These are phyloP conservation scores for Scelioninae gen. 2 DNA, from an alignment of 2,888 invertebrate genomes.

Conservation along the genomic window DNA sequence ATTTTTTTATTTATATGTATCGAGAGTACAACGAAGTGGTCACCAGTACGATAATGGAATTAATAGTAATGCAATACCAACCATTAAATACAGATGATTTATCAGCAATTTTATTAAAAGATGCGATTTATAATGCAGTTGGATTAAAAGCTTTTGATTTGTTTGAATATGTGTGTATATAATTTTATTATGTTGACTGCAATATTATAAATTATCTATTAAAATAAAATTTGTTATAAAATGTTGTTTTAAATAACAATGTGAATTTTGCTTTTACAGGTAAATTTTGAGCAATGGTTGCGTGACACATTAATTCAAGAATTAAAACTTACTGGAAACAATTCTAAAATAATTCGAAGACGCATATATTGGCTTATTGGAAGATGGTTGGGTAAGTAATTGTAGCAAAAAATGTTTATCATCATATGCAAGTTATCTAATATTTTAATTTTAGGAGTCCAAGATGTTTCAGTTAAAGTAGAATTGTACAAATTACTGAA, in stretches of 20 bases:
- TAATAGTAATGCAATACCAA: conserved; percentile 82
- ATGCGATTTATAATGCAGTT: conserved; percentile 95
- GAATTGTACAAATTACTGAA: conserved; percentile 87
- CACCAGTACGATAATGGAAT: conserved; percentile 84
- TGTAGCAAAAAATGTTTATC: not conserved
- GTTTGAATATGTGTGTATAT: conserved; percentile 83
- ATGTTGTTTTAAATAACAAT: not conserved
- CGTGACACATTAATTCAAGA: conserved; percentile 88
- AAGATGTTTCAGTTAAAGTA: conserved; percentile 87
- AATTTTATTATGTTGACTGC: conserved; percentile 9
- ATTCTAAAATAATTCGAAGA: conserved; percentile 89
- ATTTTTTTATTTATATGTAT: too few relatives aligned
- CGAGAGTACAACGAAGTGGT: conserved; percentile 85
- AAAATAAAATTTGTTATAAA: not conserved
- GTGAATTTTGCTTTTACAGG: conserved; percentile 76
- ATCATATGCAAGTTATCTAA: not conserved
- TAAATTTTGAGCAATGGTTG: conserved; percentile 96
- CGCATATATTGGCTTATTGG: conserved; percentile 90
- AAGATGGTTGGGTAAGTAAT: conserved; percentile 80
- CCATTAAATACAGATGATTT: conserved; percentile 84
- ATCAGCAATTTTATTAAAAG: conserved; percentile 88
- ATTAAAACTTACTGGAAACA: conserved; percentile 86
- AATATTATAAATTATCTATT: not conserved
- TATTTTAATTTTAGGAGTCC: conserved; percentile 77
- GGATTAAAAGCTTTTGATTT: conserved; percentile 92